A percentile compares a stretch with the other conserved stretches of the same genome.
Evolutionary conservation across 2,888 invertebrate species (phyloP).

Genomic region (Aporophyla nigra): DNA sequence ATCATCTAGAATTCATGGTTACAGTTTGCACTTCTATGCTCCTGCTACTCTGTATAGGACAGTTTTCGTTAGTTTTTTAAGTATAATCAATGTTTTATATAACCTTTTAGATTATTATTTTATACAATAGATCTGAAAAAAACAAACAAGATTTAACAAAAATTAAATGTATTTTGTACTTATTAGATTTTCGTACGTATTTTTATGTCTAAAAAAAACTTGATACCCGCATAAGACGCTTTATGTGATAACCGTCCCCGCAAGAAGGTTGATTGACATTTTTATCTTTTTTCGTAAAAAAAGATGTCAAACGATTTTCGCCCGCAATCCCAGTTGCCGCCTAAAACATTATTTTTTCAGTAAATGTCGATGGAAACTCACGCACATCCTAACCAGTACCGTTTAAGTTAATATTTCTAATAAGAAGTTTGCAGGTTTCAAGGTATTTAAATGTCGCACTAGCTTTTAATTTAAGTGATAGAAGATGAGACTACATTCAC

Average conservation of each 20-base stretch:
- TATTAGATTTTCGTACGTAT: neutral
- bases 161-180: neutral
- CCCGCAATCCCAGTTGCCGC: constrained; percentile 30
- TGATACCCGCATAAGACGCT: constrained; percentile 41
- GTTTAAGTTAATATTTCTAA: constrained; percentile 20
- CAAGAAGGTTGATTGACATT: constrained; percentile 37
- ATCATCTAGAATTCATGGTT: too few species aligned
- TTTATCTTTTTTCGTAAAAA: constrained; percentile 25
- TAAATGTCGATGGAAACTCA: constrained; percentile 33
- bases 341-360: constrained; percentile 59
- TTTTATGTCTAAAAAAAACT: constrained; percentile 30
- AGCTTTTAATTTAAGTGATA: constrained; percentile 24
- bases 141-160: neutral
- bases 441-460: constrained; percentile 73
- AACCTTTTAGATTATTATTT: neutral
- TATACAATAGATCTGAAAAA: neutral
- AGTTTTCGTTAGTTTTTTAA: neutral
- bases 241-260: constrained; percentile 52
- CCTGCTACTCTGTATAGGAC: too few species aligned
- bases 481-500: constrained; percentile 58
- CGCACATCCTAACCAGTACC: constrained; percentile 26
- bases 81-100: neutral
- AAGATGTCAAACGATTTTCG: constrained; percentile 46
- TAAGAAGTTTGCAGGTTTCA: constrained; percentile 40
- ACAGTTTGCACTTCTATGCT: too few species aligned